Percentiles rank a stretch among this genome's conserved stretches.
These are phyloP conservation scores for Microcebus ravelobensis DNA, from an alignment of 2,113 vertebrate genomes.

Conservation along the genomic window DNA sequence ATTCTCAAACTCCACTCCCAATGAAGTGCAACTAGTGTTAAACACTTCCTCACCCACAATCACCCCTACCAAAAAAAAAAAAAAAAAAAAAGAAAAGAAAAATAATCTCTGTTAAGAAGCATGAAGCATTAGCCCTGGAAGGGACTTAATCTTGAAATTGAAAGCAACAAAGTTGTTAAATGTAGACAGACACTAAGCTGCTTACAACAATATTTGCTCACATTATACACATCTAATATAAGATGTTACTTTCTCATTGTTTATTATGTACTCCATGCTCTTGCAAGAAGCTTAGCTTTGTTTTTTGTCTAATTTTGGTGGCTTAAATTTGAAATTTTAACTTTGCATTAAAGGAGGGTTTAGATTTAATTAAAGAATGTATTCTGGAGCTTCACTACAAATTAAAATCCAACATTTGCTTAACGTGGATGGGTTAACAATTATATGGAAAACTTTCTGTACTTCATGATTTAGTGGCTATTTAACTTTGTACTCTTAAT, in stretches of 20 bases:
- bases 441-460: constrained; percentile 3
- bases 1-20: neutral
- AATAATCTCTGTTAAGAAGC: neutral
- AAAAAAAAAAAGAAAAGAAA: neutral
- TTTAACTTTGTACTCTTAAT: constrained; percentile 42
- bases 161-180: neutral
- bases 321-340: constrained; percentile 44
- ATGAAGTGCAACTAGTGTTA: neutral
- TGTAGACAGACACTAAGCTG: neutral
- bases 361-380: constrained; percentile 67
- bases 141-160: neutral
- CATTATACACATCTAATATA: neutral
- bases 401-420: constrained; percentile 72
- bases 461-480: constrained; percentile 16
- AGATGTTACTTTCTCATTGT: neutral
- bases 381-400: constrained; percentile 50
- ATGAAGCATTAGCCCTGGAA: neutral
- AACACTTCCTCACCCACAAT: neutral
- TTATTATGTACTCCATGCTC: neutral
- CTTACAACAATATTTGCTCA: constrained; percentile 39
- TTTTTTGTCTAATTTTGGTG: constrained; percentile 1
- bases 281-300: constrained; percentile 25
- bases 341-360: constrained; percentile 50
- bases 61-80: neutral
- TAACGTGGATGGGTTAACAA: constrained; percentile 45